Base-by-base conservation (phyloP, 35 echinoderm and acorn worm genomes). In the Acanthaster planci region DNA sequence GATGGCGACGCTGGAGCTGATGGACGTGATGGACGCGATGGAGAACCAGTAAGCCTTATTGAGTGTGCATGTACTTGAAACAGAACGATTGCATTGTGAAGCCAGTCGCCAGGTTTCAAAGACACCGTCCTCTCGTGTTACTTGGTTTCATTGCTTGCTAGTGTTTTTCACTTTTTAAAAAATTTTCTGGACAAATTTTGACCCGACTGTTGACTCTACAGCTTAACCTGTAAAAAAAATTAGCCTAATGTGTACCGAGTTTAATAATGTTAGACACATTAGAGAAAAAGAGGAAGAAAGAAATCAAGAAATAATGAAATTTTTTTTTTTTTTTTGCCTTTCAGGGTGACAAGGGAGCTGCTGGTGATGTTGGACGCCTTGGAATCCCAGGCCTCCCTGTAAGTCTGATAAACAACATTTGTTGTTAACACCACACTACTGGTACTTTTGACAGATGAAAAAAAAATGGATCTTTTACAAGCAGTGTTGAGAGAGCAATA, bases 1-100 rank as follows among this genome's bases (percentile, higher is more conserved):
- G 81, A 80, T 52, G 92, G 92, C 76, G 84, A 86, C 36, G 29
- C 82, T 90, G 92, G 92, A 78, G 87, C 56, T 39, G 88, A 90
- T 87, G 92, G 83, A 68, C 83, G 83, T 38, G 30, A 37, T 14
- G 83, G 58, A 85, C 42, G 42, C 42, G 42, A 47, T 47, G 42
- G 42, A 47, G 42, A 47, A 47, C 4, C 4, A 12, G 42, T 47
- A 47, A 47, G 42, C 8, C 39, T 80, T 50, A 26, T 26, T 21
- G 15, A 8, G 37, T 34, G 27, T 39, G 37, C 12, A 17, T 7
- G 21, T 8, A 1, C 47, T 14, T 14, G 10, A n/a, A n/a, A n/a
- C n/a, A n/a, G n/a, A n/a, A 14, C 4, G 14, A 77, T 37, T 32
- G 40, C 22, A 29, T 27, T 12, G 21, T 37, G 14, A 75, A 18